Evolutionary conservation across 2,888 invertebrate genomes (phyloP).

Genomic region (Drosophila nr. medialis): DNA sequence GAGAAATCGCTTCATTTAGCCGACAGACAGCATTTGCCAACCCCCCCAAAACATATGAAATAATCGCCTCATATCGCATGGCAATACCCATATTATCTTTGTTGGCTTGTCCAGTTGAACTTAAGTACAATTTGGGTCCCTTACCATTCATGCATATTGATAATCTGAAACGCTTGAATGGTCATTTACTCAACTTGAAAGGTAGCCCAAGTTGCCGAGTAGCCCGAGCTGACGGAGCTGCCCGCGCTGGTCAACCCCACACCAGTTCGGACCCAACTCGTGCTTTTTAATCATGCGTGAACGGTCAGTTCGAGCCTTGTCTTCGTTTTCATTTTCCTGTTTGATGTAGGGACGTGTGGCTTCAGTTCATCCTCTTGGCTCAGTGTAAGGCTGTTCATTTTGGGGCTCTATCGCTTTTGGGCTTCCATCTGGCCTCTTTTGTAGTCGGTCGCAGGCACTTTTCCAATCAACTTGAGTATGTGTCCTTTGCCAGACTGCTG

Average conservation of each 20-base stretch:
- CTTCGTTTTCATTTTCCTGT: slow-evolving; percentile 36
- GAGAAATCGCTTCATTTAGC: slow-evolving; percentile 59
- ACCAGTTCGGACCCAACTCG: slow-evolving; percentile 33
- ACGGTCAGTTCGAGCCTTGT: slow-evolving; percentile 51
- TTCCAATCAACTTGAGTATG: slow-evolving; percentile 75
- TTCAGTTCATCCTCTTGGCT: slow-evolving; percentile 26
- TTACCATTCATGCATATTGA: slow-evolving; percentile 71
- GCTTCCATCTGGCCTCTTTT: slow-evolving; percentile 38
- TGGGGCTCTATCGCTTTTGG: slow-evolving; percentile 53
- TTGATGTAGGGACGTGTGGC: slow-evolving; percentile 49
- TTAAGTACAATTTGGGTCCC: slow-evolving; percentile 63
- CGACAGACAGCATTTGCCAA: slow-evolving; percentile 4
- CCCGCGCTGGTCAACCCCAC: slow-evolving; percentile 11
- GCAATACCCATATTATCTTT: slow-evolving; percentile 34
- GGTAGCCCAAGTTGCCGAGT: slow-evolving; percentile 44
- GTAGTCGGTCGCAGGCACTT: slow-evolving; percentile 57
- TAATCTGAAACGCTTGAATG: slow-evolving; percentile 81
- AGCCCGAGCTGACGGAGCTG: neutral
- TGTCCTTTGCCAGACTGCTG: slow-evolving; percentile 40
- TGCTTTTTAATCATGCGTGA: slow-evolving; percentile 74
- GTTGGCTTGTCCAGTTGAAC: slow-evolving; percentile 46
- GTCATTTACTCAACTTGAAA: slow-evolving; percentile 80
- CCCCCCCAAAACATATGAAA: slow-evolving; percentile 3
- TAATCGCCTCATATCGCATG: slow-evolving; percentile 36
- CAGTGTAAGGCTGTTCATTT: slow-evolving; percentile 63